Evolutionary conservation across 2,113 vertebrate species (phyloP).

Genomic region (Chitala chitala): DNA sequence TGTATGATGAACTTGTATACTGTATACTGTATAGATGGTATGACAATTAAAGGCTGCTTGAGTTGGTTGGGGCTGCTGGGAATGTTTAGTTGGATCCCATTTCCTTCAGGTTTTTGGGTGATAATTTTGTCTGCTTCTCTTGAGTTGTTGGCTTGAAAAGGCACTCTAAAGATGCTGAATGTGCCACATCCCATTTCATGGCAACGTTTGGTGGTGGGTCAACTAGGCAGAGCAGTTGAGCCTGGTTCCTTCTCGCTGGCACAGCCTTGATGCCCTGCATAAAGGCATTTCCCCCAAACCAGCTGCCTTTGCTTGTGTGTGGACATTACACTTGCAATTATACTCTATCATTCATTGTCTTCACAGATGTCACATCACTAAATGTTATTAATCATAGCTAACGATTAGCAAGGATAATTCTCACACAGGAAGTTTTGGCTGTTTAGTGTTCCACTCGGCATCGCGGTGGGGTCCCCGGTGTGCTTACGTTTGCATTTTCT

Average conservation of each 20-base stretch:
- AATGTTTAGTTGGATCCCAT: neutral
- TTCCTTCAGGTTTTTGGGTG: neutral
- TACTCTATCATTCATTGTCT: neutral
- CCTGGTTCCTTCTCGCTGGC: constrained; percentile 3
- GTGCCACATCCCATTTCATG: too few species aligned
- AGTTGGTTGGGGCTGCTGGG: neutral
- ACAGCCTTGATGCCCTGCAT: constrained; percentile 15
- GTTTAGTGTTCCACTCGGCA: constrained; percentile 18
- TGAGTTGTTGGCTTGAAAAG: too few species aligned
- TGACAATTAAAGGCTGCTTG: neutral
- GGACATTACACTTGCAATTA: neutral
- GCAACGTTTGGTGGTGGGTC: neutral
- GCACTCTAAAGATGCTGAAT: too few species aligned
- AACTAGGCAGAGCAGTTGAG: neutral
- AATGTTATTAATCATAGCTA: neutral
- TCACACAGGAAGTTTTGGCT: neutral
- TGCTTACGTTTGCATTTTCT: constrained; percentile 21
- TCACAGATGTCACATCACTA: constrained; percentile 9
- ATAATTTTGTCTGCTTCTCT: too few species aligned
- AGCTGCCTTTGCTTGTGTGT: neutral
- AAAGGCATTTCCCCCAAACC: constrained; percentile 7
- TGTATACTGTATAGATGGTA: too few species aligned
- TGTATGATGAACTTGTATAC: too few species aligned
- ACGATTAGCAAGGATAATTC: neutral
- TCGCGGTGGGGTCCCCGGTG: neutral